Base-by-base conservation (phyloP, 2,888 invertebrate genomes). In the Drosophila affinis region DNA sequence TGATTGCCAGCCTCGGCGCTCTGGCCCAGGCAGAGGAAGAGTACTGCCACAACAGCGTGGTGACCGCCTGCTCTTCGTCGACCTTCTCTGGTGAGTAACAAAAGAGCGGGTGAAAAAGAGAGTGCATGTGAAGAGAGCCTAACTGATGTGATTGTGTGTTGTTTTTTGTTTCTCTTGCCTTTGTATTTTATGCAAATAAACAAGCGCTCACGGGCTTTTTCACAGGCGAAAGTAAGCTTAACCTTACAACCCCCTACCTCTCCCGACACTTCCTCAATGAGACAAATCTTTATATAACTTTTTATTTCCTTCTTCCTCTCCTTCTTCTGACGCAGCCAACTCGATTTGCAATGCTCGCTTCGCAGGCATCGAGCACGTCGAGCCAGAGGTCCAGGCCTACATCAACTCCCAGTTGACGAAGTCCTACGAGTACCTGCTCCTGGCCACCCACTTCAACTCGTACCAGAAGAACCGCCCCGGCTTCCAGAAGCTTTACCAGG, bases 391-490 rank as follows among this genome's bases (percentile, higher is more conserved):
- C 9, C 90, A 91, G 76, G 75, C 82, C 14, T 91, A 90, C 77
- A 77, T 93, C 90, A 95, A 95, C 83, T 91, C 94, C 2, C 95
- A 96, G 79, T 92, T 97, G 34, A 93, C 94, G 60, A 93, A 94
- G n/a, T 97, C 96, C 0, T 96, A 95, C 86, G 95, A 96, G 72
- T 96, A 95, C 82, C 93, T 97, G 10, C 92, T 96, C 2, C 94
- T 96, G 90, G 94, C 96, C 0, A 94, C 96, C 0, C 95, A 95
- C 91, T 97, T 95, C 91, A 95, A 95, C 83, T 96, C 95, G 86
- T 96, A 95, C 90, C 94, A 95, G 89, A 95, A 95, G 32, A 95
- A 96, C 92, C 93, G 97, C 34, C 94, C 93, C 24, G 97, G 97
- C 4, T 96, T 97, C 92, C 94, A 94, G 81, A 95, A 95, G 88